phyloP scores from a whole-genome alignment of 2,888 invertebrate species.

The Thereva nobilitata region DNA sequence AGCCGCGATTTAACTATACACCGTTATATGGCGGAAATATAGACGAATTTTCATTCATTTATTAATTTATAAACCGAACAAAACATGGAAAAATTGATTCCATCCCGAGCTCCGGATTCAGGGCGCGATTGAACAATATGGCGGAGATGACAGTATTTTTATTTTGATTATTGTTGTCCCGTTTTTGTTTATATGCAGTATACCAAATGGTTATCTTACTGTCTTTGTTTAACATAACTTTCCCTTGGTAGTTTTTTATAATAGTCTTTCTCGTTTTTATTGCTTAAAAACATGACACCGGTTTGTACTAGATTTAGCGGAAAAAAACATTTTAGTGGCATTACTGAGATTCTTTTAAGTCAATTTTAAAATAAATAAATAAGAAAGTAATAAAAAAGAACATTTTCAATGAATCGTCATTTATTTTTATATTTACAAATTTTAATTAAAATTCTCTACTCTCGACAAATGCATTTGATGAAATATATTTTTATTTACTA shows the following conservation, averaged over 20 bases:
- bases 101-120: constrained; percentile 39
- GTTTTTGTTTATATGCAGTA: background rate
- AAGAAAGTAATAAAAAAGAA: no score
- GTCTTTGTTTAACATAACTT: constrained; percentile 4
- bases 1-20: background rate
- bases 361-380: no score
- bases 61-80: constrained; percentile 18
- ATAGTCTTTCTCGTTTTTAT: constrained; percentile 6
- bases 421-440: no score
- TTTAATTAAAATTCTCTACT: no score
- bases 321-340: no score
- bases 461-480: no score
- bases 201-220: background rate
- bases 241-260: constrained; percentile 18
- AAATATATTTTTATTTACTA: no score
- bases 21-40: background rate
- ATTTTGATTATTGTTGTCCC: constrained; percentile 7
- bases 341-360: no score
- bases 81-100: constrained; percentile 36
- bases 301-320: background rate
- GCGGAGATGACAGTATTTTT: constrained; percentile 37
- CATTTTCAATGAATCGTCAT: no score
- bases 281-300: constrained; percentile 19
- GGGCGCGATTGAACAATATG: constrained; percentile 44
- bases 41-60: constrained; percentile 29